Base-by-base conservation (phyloP, 2,113 vertebrate genomes). In the Cichladusa arquata region DNA sequence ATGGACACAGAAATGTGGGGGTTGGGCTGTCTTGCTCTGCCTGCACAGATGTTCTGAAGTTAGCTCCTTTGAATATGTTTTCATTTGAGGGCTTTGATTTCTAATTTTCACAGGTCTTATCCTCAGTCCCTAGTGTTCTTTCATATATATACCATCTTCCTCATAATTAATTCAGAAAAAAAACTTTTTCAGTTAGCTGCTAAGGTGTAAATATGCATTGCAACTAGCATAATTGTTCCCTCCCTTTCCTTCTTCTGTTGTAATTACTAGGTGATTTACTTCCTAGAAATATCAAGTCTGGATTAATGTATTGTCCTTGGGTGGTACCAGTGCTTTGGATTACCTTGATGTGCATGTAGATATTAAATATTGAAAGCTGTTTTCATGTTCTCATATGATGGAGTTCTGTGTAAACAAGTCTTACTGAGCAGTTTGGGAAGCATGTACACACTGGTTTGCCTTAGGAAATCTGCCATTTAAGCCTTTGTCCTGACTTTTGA, bases 301-400 rank as follows among this genome's bases (percentile, higher is more conserved):
- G 58, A 92, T 89, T 95, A 92, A 93, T 93, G 40, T 54, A 18
- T 92, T 66, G 88, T 93, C 81, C 42, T 67, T 86, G 78, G 25
- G 12, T 81, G 66, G 31, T 91, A 81, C 58, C 34, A 8, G 24
- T 51, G 67, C 81, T 90, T 87, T 79, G 48, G 47, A 53, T 78
- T 92, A 81, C 67, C 50, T 83, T 81, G 70, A 19, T 90, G 66
- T 88, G 47, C 61, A 11, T 89, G 89, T 87, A 79, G 81, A 33
- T 92, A 92, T 94, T 91, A 96, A 92, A 92, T 94, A 96, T 96
- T 96, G 83, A 96, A 96, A 90, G 53, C 66, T 86, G n/a, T 86
- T 92, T 95, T 90, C 53, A 12, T 93, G 58, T 91, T 88, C 81
- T 92, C 36, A 9, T 34, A 67, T 81, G 88, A 69, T 73, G 76